Evolutionary conservation across 2,113 vertebrate genomes (phyloP), one percentile per base, ranked within the genome.

Genomic region (Syrrhaptes paradoxus): DNA sequence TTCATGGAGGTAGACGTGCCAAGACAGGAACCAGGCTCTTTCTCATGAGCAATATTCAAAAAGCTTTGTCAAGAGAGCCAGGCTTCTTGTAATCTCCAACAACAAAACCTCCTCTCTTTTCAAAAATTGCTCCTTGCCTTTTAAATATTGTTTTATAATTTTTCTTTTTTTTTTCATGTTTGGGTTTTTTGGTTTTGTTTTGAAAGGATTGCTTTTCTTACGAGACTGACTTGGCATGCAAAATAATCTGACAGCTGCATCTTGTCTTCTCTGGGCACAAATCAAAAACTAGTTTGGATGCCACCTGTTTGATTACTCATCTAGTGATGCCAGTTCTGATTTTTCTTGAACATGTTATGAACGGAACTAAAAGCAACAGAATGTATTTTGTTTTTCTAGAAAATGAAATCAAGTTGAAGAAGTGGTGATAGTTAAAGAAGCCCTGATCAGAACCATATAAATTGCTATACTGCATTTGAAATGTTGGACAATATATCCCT

Each of bases 241-340:
- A 94, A 96, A 74, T 85, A 80, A 70, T 46, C 68, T 45, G 36
- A 75, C 95, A 95, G 90, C 95, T 97, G 91, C 84, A 93, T 49
- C 55, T 62, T 55, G 43, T 95, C 76, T 96, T 79, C 12, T 12
- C 25, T 32, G 78, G 91, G 45, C 52, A 71, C 68, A 91, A 59
- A 58, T 68, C 54, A 88, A 68, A 81, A 94, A 84, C 25, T 21
- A 79, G 59, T 86, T 71, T 57, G 81, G 57, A 58, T 86, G 72
- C 94, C 94, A 89, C 97, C 95, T 97, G 95, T 92, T 93, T 87
- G 95, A 96, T 94, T 87, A 87, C 57, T 92, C 89, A 90, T 81
- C 54, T 29, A 52, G 22, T 43, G 32, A 83, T 80, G 71, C 80
- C 88, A 91, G 41, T 81, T 93, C 46, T 68, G 67, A 48, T 94